phyloP scores from a whole-genome alignment of 1,140 invertebrate species.

The Apis laboriosa region DNA sequence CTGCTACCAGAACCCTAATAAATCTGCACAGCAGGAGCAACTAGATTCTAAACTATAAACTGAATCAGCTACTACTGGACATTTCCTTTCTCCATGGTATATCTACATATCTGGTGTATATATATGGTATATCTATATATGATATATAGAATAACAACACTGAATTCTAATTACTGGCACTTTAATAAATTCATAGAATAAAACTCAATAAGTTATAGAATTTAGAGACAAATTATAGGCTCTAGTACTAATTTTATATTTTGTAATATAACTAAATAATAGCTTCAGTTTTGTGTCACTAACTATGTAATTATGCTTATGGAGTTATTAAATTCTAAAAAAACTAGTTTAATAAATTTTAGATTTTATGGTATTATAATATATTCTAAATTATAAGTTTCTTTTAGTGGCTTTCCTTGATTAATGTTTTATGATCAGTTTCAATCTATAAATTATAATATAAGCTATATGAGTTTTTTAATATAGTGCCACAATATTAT shows the following conservation, averaged over 20 bases:
- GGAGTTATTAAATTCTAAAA: not conserved
- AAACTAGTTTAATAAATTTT: not conserved
- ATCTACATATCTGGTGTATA: not conserved
- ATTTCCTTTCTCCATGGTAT: not conserved
- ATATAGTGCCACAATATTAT: not conserved
- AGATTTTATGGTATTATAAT: not conserved
- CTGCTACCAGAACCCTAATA: constrained; percentile 19
- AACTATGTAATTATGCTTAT: too few relatives aligned
- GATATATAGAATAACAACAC: not conserved
- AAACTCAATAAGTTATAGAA: not conserved
- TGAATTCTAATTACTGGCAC: constrained; percentile 6
- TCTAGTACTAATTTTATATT: not conserved
- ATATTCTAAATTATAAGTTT: not conserved
- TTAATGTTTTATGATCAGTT: not conserved
- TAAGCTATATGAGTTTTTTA: not conserved
- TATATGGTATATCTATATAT: not conserved
- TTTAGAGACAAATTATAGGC: not conserved
- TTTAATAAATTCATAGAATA: constrained; percentile 16
- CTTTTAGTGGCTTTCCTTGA: not conserved
- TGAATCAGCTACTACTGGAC: not conserved
- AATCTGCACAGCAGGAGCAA: constrained; percentile 19
- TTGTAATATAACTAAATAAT: not conserved
- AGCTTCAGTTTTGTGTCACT: not conserved
- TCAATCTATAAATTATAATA: not conserved
- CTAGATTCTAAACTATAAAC: constrained; percentile 4